These are phyloP conservation scores for Astropecten irregularis DNA, from an alignment of 53 echinoderm and acorn worm species.

Conservation along the genomic window DNA sequence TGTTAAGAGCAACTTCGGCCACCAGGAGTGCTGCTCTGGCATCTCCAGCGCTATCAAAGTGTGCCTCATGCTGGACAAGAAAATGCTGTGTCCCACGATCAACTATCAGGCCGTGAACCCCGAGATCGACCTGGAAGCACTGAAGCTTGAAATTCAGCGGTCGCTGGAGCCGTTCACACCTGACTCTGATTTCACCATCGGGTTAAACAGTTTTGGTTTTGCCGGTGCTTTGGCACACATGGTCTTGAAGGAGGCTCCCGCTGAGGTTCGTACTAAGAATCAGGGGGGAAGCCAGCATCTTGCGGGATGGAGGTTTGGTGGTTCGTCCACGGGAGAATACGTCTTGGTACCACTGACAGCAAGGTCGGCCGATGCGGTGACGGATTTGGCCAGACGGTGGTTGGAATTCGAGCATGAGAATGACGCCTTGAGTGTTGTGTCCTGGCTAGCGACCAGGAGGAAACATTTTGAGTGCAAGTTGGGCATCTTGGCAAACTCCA, in stretches of 20 bases:
- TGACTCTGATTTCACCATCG: constrained; percentile 71
- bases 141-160: constrained; percentile 77
- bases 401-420: constrained; percentile 55
- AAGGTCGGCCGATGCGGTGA: constrained; percentile 76
- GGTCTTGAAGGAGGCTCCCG: constrained; percentile 82
- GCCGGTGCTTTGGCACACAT: constrained; percentile 93
- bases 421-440: constrained; percentile 79
- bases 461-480: constrained; percentile 79
- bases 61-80: constrained; percentile 88
- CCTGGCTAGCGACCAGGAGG: constrained; percentile 84
- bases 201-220: constrained; percentile 94
- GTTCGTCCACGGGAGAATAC: constrained; percentile 57
- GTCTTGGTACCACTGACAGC: constrained; percentile 83
- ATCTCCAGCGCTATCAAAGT: constrained; percentile 82
- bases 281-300: neutral
- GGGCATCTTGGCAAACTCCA: constrained; percentile 79
- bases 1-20: constrained; percentile 95
- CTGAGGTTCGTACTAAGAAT: neutral
- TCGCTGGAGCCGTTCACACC: constrained; percentile 64
- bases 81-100: constrained; percentile 84
- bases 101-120: constrained; percentile 79
- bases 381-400: constrained; percentile 79
- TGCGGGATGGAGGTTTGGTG: constrained; percentile 81
- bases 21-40: constrained; percentile 85
- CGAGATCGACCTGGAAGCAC: constrained; percentile 68